Percentiles rank a stretch among this genome's conserved stretches.
Conservation (phyloP, 1,140 invertebrate genomes). For the Anoplophora glabripennis region DNA sequence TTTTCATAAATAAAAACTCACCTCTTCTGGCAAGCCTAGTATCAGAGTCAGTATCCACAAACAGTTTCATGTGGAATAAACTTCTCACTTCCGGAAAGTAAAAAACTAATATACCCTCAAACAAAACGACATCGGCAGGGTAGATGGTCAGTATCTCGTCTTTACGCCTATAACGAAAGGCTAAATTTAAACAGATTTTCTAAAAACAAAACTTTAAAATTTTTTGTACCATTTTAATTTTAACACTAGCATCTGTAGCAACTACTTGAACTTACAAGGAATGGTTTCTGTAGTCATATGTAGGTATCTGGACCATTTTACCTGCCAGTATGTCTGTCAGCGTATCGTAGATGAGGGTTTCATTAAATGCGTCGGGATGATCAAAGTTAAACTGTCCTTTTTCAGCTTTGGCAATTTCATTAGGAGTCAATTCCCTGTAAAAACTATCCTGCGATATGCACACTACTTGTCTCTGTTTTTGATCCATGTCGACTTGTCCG, state of each 20-base stretch:
- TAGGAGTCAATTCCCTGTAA: constrained; percentile 79
- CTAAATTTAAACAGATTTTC: not conserved
- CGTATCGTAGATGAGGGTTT: constrained; percentile 76
- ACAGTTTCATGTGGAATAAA: constrained; percentile 98
- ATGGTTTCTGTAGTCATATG: constrained; percentile 88
- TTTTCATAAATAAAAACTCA: constrained; percentile 47
- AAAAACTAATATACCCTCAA: constrained; percentile 98
- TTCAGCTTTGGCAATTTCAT: constrained; percentile 80
- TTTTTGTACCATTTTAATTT: not conserved
- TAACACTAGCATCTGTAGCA: not conserved
- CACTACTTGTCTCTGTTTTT: constrained; percentile 84
- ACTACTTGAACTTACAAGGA: constrained; percentile 62
- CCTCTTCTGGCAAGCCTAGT: constrained; percentile 92
- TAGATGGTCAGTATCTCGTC: constrained; percentile 80
- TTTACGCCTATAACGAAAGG: constrained; percentile 58
- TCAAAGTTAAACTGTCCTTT: constrained; percentile 97
- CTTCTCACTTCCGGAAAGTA: constrained; percentile 93
- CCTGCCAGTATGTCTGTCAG: constrained; percentile 79
- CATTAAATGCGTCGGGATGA: constrained; percentile 93
- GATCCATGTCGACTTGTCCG: constrained; percentile 85
- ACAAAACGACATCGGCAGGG: constrained; percentile 96
- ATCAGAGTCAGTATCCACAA: constrained; percentile 98
- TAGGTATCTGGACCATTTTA: constrained; percentile 80
- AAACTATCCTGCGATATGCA: constrained; percentile 96
- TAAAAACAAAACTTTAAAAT: not conserved